Evolutionary conservation across 2,888 invertebrate genomes (phyloP), one percentile per base, ranked within the genome.

Genomic region (Spisula solida): DNA sequence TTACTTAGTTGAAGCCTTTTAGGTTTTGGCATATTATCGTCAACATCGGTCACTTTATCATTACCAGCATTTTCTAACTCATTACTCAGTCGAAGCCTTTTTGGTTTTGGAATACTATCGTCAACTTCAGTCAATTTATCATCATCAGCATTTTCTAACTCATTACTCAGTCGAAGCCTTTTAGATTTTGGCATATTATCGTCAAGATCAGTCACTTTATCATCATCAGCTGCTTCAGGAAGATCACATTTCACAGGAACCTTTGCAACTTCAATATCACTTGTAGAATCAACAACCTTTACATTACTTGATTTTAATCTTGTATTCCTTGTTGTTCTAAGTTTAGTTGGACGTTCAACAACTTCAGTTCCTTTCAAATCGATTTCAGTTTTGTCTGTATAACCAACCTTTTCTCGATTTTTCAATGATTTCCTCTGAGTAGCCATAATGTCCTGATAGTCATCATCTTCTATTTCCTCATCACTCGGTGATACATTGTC

Each of bases 391-490:
- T 66, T n/a, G n/a, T 25, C 25, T 8, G 25, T 25, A n/a, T 66
- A 4, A 10, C 6, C 25, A 14, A 34, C 29, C 48, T 47, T 70
- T 47, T 25, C 75, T 70, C 41, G 66, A 48, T 86, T n/a, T 56
- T 56, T 20, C 34, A 25, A 31, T n/a, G 29, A n/a, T 91, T 82
- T 66, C 25, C 60, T 66, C 60, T 93, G 93, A 10, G 93, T 90
- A 41, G 83, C 90, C 80, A 79, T 88, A 29, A 92, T 90, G 31
- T 92, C 92, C 55, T 86, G 56, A 82, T 93, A 92, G 82, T 82
- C 86, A 66, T 75, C 79, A 78, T 82, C 78, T 56, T 41, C 55
- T 8, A 56, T 82, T 60, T 56, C 79, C 34, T 47, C 34, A 56
- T 60, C 82, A 41, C 41, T 60, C 34, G 16, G 2, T 41, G 47